These are phyloP conservation scores for Sinocyclocheilus anshuiensis DNA, from an alignment of 2,113 vertebrate species.

Conservation along the genomic window DNA sequence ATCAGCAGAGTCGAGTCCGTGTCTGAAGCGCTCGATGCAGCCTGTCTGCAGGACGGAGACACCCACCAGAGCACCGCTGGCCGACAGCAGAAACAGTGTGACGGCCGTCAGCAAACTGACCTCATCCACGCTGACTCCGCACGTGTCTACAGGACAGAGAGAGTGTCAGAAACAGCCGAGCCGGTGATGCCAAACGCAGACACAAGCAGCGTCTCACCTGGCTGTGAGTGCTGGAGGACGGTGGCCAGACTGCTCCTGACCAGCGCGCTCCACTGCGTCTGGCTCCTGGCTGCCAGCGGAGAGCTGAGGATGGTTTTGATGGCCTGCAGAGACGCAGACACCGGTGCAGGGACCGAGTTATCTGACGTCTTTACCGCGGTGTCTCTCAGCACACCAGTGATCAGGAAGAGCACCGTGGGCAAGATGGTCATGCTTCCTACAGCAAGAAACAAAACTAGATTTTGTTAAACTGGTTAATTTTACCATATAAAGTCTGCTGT, in stretches of 20 bases:
- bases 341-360: constrained; percentile 83
- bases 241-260: constrained; percentile 93
- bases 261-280: constrained; percentile 91
- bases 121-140: constrained; percentile 84
- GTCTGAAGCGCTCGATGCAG: constrained; percentile 90
- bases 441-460: not conserved
- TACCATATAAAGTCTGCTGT: not conserved
- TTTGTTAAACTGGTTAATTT: not conserved
- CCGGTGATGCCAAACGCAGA: too few species aligned
- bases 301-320: constrained; percentile 94
- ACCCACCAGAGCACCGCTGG: constrained; percentile 88
- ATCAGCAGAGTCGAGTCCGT: constrained; percentile 88
- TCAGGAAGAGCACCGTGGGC: constrained; percentile 93
- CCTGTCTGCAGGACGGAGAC: constrained; percentile 90
- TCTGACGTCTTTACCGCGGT: constrained; percentile 87
- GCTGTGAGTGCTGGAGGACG: constrained; percentile 88
- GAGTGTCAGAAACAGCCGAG: not conserved
- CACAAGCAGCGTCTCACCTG: constrained; percentile 74
- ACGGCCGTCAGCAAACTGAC: constrained; percentile 93
- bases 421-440: constrained; percentile 94
- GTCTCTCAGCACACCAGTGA: constrained; percentile 92
- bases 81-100: constrained; percentile 92
- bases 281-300: constrained; percentile 78
- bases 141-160: constrained; percentile 76
- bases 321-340: constrained; percentile 90